These are phyloP conservation scores for Felis catus DNA, from an alignment of 2,113 vertebrate species.

Conservation along the genomic window DNA sequence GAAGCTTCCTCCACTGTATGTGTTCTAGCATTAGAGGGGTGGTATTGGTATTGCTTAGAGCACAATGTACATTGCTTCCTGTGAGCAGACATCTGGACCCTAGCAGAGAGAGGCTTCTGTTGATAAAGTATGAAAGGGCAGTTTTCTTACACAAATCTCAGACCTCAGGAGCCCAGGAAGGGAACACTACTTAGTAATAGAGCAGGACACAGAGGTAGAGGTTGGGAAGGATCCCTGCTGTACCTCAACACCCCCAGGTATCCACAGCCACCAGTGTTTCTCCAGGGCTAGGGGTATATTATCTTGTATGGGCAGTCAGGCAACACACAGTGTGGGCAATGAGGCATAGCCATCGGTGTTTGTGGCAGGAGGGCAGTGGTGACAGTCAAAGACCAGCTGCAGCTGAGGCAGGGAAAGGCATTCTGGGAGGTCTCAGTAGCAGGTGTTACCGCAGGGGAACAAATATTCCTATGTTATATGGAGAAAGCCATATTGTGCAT, in stretches of 20 bases:
- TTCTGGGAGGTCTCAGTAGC: not conserved
- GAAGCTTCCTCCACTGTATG: not conserved
- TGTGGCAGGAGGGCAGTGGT: not conserved
- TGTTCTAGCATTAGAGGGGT: not conserved
- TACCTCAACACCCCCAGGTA: not conserved
- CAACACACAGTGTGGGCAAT: not conserved
- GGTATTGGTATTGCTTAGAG: not conserved
- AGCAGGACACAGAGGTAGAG: not conserved
- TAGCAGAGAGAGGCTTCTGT: not conserved
- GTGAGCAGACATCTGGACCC: not conserved
- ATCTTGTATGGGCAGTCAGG: not conserved
- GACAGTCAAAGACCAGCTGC: not conserved
- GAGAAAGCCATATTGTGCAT: not conserved
- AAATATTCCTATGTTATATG: not conserved
- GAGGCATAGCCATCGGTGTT: not conserved
- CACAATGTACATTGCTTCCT: not conserved
- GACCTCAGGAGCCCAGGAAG: not conserved
- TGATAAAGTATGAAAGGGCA: not conserved
- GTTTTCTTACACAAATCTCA: not conserved
- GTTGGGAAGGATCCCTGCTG: not conserved
- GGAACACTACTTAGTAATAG: not conserved
- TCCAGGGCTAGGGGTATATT: not conserved
- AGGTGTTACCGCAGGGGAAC: not conserved
- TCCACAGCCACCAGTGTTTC: not conserved
- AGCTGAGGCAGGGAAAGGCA: not conserved